Evolutionary conservation across 2,888 invertebrate genomes (phyloP).

Genomic region (Cerastis leucographa): DNA sequence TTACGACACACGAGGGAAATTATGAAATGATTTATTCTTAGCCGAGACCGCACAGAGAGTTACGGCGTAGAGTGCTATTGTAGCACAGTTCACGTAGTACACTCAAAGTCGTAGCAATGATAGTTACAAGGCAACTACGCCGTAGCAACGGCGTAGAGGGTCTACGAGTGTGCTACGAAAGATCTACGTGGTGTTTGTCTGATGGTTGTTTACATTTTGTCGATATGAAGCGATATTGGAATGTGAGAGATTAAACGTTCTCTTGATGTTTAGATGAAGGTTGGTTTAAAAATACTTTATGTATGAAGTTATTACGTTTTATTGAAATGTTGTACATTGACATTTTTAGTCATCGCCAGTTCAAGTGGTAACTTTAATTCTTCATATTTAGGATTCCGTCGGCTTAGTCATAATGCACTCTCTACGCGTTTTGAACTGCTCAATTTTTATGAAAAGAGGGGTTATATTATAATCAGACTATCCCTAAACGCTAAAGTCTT

Average conservation of each 20-base stretch:
- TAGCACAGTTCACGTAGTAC: conserved; percentile 59
- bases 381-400: neutral
- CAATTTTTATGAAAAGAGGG: neutral
- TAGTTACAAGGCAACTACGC: conserved; percentile 57
- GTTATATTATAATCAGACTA: neutral
- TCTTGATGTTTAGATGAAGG: neutral
- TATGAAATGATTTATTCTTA: conserved; percentile 62
- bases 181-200: conserved; percentile 49
- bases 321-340: neutral
- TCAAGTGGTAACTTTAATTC: no score
- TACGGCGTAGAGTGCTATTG: conserved; percentile 56
- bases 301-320: neutral
- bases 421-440: neutral
- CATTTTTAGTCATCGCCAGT: no score
- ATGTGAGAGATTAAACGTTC: neutral
- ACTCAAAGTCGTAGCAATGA: conserved; percentile 64
- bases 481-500: conserved; percentile 42
- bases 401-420: neutral
- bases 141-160: conserved; percentile 59
- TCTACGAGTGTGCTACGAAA: conserved; percentile 63
- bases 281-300: neutral
- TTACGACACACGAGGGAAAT: conserved; percentile 61
- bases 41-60: conserved; percentile 56
- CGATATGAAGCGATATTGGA: conserved; percentile 31
- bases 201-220: conserved; percentile 40